phyloP scores from a whole-genome alignment of 2,888 invertebrate genomes.

The Eumacrocentrus americanus region DNA sequence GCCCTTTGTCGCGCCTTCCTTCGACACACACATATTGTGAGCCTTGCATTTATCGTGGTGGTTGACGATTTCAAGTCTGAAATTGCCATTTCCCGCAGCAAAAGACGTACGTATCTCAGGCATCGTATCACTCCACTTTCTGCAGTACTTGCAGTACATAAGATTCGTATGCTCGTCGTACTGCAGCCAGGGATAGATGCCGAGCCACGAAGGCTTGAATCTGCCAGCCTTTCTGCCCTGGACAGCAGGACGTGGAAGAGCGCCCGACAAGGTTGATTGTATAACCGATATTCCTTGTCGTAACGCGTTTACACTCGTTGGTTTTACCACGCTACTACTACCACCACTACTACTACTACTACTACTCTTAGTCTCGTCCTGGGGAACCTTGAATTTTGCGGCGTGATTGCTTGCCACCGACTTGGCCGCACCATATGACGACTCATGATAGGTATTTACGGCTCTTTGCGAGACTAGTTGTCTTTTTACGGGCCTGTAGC shows the following conservation, averaged over 20 bases:
- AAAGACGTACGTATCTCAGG: constrained; percentile 79
- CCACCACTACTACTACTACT: background rate
- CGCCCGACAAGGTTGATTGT: constrained; percentile 42
- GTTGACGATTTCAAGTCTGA: constrained; percentile 78
- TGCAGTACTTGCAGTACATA: constrained; percentile 77
- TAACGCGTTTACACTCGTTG: constrained; percentile 31
- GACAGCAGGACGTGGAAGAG: constrained; percentile 34
- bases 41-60: constrained; percentile 82
- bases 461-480: constrained; percentile 23
- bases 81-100: constrained; percentile 78
- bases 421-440: constrained; percentile 9
- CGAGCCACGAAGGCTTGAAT: constrained; percentile 73
- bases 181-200: constrained; percentile 75
- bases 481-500: constrained; percentile 30
- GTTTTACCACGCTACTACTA: constrained; percentile 17
- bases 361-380: constrained; percentile 16
- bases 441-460: constrained; percentile 19
- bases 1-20: constrained; percentile 58
- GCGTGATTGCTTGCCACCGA: background rate
- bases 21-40: constrained; percentile 70
- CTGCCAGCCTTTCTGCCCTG: constrained; percentile 67
- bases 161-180: constrained; percentile 72
- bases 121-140: constrained; percentile 74
- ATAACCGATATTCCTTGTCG: constrained; percentile 55
- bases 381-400: constrained; percentile 8